phyloP scores from a whole-genome alignment of 2,113 vertebrate species.

The Ochotona curzoniae region DNA sequence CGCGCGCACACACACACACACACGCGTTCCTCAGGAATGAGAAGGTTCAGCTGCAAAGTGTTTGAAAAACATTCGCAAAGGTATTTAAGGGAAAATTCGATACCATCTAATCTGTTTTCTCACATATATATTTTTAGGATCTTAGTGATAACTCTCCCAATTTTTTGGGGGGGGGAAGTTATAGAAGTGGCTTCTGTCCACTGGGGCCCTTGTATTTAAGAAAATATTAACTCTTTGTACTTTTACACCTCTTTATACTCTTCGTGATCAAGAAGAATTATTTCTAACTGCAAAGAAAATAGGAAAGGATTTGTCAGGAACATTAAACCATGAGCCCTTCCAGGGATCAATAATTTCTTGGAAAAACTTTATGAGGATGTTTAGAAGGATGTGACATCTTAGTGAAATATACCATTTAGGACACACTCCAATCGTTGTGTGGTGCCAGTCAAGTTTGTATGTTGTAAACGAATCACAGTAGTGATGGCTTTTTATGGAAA shows the following conservation, averaged over 20 bases:
- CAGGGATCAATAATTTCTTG: constrained; percentile 70
- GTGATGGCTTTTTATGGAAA: constrained; percentile 68
- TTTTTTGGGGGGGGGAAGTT: constrained; percentile 39
- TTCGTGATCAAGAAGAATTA: constrained; percentile 69
- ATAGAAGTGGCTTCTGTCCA: constrained; percentile 16
- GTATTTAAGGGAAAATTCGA: not conserved
- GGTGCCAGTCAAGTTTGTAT: not conserved
- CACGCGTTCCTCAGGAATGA: not conserved
- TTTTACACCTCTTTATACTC: constrained; percentile 60
- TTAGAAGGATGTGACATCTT: constrained; percentile 70
- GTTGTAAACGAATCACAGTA: constrained; percentile 53
- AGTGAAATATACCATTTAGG: constrained; percentile 67
- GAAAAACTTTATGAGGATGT: constrained; percentile 66
- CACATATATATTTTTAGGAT: not conserved
- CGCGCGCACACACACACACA: constrained; percentile 28
- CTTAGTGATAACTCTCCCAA: constrained; percentile 13
- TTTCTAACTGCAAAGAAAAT: constrained; percentile 73
- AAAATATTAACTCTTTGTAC: constrained; percentile 58
- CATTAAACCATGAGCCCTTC: constrained; percentile 66
- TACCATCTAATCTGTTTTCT: not conserved
- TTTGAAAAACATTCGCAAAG: constrained; percentile 30
- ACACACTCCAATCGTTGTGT: constrained; percentile 68
- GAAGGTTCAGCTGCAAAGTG: not conserved
- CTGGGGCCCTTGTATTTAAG: constrained; percentile 21
- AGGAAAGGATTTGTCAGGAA: constrained; percentile 70